These are phyloP conservation scores for Peromyscus attwateri DNA, from an alignment of 2,797 vertebrate genomes.

Conservation along the genomic window DNA sequence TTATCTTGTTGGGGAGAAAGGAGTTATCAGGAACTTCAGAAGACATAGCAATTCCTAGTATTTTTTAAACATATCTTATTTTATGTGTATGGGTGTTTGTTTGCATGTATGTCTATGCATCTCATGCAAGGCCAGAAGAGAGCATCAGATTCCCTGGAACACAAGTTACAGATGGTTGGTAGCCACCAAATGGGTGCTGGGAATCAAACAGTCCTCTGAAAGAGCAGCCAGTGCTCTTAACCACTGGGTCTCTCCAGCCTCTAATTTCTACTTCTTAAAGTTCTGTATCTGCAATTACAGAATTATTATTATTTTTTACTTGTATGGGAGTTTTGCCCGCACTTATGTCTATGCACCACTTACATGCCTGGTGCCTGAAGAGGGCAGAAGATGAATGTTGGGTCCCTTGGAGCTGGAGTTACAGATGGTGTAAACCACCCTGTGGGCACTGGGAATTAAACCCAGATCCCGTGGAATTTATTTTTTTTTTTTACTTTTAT, in stretches of 20 bases:
- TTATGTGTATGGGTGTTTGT: background rate
- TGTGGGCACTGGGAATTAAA: background rate
- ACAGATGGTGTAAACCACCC: background rate
- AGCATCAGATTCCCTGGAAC: background rate
- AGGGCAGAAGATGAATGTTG: background rate
- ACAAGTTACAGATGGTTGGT: background rate
- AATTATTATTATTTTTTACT: background rate
- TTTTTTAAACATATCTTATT: background rate
- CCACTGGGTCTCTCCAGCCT: background rate
- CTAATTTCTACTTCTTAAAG: conserved; percentile 37
- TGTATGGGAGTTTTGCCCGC: background rate
- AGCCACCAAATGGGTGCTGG: background rate
- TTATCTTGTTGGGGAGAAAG: background rate
- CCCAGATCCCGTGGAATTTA: background rate
- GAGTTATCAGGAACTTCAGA: background rate
- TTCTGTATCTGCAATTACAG: background rate
- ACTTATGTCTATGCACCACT: background rate
- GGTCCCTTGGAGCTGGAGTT: background rate
- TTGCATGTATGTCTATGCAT: background rate
- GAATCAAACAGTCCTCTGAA: background rate
- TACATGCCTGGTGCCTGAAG: background rate
- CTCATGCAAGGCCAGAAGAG: background rate
- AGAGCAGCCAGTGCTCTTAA: background rate
- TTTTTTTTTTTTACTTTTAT: background rate
- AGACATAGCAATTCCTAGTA: background rate